These are phyloP conservation scores for Nemoura dubitans DNA, from an alignment of 2,888 invertebrate genomes.

Conservation along the genomic window DNA sequence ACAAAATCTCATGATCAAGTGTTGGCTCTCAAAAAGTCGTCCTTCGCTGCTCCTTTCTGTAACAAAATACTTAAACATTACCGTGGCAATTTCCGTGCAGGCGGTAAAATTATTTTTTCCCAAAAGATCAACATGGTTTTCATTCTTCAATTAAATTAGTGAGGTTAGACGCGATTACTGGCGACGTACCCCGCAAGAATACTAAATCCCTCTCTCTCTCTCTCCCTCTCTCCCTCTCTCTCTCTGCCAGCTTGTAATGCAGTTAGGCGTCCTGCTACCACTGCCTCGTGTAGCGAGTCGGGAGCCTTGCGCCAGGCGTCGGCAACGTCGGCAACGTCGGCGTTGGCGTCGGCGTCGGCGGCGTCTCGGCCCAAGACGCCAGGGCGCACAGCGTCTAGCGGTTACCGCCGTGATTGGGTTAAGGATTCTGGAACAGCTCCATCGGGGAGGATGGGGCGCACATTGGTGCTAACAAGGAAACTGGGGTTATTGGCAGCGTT, in stretches of 20 bases:
- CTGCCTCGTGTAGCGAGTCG: constrained; percentile 18
- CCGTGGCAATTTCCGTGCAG: background rate
- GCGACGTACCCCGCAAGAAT: constrained; percentile 35
- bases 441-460: constrained; percentile 15
- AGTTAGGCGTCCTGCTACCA: constrained; percentile 29
- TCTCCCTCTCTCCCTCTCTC: too few relatives aligned
- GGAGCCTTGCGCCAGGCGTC: constrained; percentile 2
- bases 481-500: constrained; percentile 19
- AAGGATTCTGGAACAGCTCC: constrained; percentile 30
- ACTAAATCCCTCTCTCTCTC: constrained; percentile 37
- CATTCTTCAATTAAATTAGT: constrained; percentile 38
- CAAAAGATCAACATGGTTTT: constrained; percentile 41
- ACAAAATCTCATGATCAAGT: too few relatives aligned
- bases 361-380: constrained; percentile 13
- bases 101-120: background rate
- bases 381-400: constrained; percentile 25
- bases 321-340: background rate
- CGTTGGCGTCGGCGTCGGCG: background rate
- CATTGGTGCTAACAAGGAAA: constrained; percentile 36
- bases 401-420: constrained; percentile 40
- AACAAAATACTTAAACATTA: background rate
- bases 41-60: too few relatives aligned
- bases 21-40: too few relatives aligned
- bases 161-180: constrained; percentile 40
- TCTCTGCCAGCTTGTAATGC: constrained; percentile 31